A percentile compares a stretch with the other conserved stretches of the same genome.
Conservation (phyloP, 1,140 invertebrate genomes). For the Drosophila kikkawai region DNA sequence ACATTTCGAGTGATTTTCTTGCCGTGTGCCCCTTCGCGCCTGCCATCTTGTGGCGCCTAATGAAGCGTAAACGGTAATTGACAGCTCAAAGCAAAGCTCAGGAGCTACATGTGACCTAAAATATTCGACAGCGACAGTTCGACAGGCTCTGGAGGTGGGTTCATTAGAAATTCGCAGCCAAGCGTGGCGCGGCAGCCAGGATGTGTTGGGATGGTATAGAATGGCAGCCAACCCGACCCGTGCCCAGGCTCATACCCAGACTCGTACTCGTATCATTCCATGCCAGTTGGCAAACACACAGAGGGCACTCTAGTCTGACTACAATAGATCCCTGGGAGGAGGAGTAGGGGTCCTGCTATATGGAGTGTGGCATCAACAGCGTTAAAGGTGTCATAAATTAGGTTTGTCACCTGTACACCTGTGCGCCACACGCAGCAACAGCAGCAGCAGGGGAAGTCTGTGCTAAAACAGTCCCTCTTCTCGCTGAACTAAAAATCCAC, state of each 20-base stretch:
- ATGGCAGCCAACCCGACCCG: slow-evolving; percentile 6
- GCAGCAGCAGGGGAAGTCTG: slow-evolving; percentile 16
- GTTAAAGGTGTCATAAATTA: slow-evolving; percentile 63
- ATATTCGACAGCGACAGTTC: slow-evolving; percentile 71
- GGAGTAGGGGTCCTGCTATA: slow-evolving; percentile 14
- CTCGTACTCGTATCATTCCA: slow-evolving; percentile 64
- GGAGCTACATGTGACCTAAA: slow-evolving; percentile 70
- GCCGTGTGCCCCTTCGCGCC: slow-evolving; percentile 7
- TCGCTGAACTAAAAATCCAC: slow-evolving; percentile 10
- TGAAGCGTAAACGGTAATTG: slow-evolving; percentile 84
- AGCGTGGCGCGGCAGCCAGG: slow-evolving; percentile 37
- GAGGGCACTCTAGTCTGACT: slow-evolving; percentile 32
- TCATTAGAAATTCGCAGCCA: slow-evolving; percentile 65
- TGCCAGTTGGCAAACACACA: slow-evolving; percentile 76
- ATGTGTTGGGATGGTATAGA: slow-evolving; percentile 27
- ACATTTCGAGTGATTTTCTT: background rate
- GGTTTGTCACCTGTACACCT: slow-evolving; percentile 69
- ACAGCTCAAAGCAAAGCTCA: slow-evolving; percentile 69
- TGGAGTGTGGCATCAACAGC: slow-evolving; percentile 26
- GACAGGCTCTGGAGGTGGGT: slow-evolving; percentile 57
- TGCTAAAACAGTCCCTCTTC: slow-evolving; percentile 21
- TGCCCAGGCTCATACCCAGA: background rate
- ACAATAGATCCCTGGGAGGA: slow-evolving; percentile 47
- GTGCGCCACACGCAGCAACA: background rate
- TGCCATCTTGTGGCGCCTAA: slow-evolving; percentile 66